Conservation (phyloP, 2,888 invertebrate genomes). For the Metopia argyrocephala region DNA sequence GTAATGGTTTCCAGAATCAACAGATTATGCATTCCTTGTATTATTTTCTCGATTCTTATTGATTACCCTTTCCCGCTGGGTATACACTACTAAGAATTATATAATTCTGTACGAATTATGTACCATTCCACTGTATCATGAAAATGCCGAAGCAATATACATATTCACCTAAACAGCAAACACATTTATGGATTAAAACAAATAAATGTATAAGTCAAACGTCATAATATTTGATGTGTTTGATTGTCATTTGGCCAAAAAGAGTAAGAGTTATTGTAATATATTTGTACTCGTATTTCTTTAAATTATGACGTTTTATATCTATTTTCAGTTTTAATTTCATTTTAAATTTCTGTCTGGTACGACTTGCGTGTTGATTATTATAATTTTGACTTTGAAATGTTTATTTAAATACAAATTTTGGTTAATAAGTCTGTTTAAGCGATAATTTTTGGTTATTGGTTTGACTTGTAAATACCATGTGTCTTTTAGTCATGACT, state of each 20-base stretch:
- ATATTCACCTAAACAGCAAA: neutral
- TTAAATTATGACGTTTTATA: slow-evolving; percentile 48
- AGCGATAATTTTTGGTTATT: neutral
- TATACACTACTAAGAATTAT: no score
- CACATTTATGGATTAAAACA: slow-evolving; percentile 9
- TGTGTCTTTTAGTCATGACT: neutral
- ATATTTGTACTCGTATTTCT: neutral
- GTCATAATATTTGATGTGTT: slow-evolving; percentile 47
- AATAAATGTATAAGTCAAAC: slow-evolving; percentile 30
- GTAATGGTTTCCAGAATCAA: no score
- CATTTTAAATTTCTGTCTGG: no score
- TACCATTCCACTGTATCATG: neutral
- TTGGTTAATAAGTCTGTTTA: slow-evolving; percentile 4
- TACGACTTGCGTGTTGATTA: slow-evolving; percentile 16
- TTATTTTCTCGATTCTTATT: no score
- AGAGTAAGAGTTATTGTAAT: slow-evolving; percentile 9
- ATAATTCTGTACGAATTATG: slow-evolving; percentile 29
- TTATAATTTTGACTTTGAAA: slow-evolving; percentile 46
- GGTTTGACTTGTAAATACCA: neutral
- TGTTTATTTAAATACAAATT: slow-evolving; percentile 40
- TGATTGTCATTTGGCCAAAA: slow-evolving; percentile 47
- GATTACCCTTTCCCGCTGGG: no score
- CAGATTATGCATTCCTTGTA: no score
- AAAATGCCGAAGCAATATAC: neutral
- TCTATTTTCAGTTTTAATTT: slow-evolving; percentile 3